phyloP scores from a whole-genome alignment of 2,888 invertebrate species.

The Drosophila austrosaltans region DNA sequence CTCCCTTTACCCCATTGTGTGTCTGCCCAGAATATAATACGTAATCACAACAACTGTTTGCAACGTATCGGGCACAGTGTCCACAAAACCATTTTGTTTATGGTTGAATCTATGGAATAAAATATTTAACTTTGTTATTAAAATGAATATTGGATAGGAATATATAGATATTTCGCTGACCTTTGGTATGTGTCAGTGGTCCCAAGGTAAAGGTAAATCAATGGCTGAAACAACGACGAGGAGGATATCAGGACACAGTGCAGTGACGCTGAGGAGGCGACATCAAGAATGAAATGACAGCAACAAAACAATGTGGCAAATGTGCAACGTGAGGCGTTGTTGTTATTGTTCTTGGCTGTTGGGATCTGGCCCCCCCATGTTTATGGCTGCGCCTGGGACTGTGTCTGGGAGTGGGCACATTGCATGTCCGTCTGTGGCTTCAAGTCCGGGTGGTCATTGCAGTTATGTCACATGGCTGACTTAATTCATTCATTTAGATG shows the following conservation, averaged over 20 bases:
- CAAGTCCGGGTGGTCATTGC: slow-evolving; percentile 57
- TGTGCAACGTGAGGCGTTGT: slow-evolving; percentile 60
- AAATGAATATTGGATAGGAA: too few species aligned
- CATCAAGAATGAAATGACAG: slow-evolving; percentile 48
- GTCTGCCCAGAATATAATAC: slow-evolving; percentile 44
- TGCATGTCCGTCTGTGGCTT: slow-evolving; percentile 17
- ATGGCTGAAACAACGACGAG: too few species aligned
- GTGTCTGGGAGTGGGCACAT: neutral
- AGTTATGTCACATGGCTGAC: slow-evolving; percentile 76
- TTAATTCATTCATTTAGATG: slow-evolving; percentile 77
- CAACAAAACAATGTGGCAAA: slow-evolving; percentile 72
- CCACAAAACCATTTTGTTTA: neutral
- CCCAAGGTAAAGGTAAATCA: too few species aligned
- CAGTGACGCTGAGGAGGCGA: slow-evolving; percentile 4
- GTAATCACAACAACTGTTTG: slow-evolving; percentile 56
- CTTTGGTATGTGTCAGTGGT: too few species aligned
- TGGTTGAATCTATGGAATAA: neutral
- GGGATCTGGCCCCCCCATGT: slow-evolving; percentile 17
- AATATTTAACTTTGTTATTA: too few species aligned
- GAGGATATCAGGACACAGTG: slow-evolving; percentile 9
- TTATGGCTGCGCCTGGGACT: slow-evolving; percentile 19
- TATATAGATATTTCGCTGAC: too few species aligned
- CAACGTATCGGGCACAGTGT: slow-evolving; percentile 10
- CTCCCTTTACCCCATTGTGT: slow-evolving; percentile 38
- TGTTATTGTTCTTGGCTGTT: slow-evolving; percentile 24